Evolutionary conservation across 2,888 invertebrate species (phyloP).

Genomic region (Leptothorax acervorum): DNA sequence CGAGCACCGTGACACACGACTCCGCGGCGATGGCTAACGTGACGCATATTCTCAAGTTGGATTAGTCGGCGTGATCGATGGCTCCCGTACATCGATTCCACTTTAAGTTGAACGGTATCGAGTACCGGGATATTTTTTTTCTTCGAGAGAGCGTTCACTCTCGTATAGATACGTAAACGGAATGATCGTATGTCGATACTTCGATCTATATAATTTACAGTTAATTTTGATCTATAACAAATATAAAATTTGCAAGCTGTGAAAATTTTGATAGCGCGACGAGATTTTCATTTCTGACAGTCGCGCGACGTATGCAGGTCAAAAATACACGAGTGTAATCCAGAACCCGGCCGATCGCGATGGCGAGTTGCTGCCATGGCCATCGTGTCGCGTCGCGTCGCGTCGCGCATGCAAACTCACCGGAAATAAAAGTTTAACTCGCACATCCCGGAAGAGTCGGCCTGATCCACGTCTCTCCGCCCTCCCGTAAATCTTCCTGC

Average conservation of each 20-base stretch:
- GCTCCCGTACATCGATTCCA: slow-evolving; percentile 11
- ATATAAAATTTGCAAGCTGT: background rate
- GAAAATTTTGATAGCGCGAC: background rate
- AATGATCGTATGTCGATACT: background rate
- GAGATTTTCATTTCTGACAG: slow-evolving; percentile 14
- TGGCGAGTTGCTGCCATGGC: background rate
- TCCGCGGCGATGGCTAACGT: slow-evolving; percentile 27
- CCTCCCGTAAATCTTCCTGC: slow-evolving; percentile 68
- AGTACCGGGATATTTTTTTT: background rate
- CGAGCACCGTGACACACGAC: slow-evolving; percentile 27
- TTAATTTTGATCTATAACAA: background rate
- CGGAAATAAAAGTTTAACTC: slow-evolving; percentile 70
- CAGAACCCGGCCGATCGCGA: background rate
- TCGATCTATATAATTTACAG: background rate
- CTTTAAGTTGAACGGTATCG: slow-evolving; percentile 24
- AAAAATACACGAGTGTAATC: slow-evolving; percentile 49
- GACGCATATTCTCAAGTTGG: slow-evolving; percentile 51
- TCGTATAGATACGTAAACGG: slow-evolving; percentile 4
- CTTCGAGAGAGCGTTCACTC: background rate
- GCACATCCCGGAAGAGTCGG: slow-evolving; percentile 50
- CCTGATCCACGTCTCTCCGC: slow-evolving; percentile 66
- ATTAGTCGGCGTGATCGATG: slow-evolving; percentile 43
- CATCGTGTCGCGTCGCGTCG: slow-evolving; percentile 37
- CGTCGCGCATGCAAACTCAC: slow-evolving; percentile 60
- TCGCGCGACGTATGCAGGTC: slow-evolving; percentile 1